Evolutionary conservation across 2,888 invertebrate genomes (phyloP).

Genomic region (Plagiodera versicolora): DNA sequence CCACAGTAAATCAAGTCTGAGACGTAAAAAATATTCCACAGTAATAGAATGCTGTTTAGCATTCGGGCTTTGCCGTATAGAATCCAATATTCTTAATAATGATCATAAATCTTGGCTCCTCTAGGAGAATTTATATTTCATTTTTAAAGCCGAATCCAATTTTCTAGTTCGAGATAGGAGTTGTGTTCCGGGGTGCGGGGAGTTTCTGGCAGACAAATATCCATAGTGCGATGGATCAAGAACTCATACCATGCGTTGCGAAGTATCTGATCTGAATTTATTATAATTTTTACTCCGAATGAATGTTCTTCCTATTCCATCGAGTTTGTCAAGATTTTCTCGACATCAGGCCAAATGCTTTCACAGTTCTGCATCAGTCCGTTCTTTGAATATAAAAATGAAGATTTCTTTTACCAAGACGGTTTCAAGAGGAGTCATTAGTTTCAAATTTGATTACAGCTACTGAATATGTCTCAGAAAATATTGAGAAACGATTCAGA

Average conservation of each 20-base stretch:
- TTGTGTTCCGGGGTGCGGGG: constrained; percentile 1
- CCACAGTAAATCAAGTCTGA: constrained; percentile 36
- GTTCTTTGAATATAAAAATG: too few relatives aligned
- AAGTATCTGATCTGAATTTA: too few relatives aligned
- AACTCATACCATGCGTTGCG: not conserved
- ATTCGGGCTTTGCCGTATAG: constrained; percentile 29
- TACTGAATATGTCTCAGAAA: too few relatives aligned
- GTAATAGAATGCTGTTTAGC: constrained; percentile 40
- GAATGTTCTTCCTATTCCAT: too few relatives aligned
- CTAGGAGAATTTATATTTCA: constrained; percentile 21
- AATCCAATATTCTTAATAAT: constrained; percentile 46
- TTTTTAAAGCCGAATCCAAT: constrained; percentile 26
- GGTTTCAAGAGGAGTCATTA: too few relatives aligned
- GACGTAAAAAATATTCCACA: constrained; percentile 32
- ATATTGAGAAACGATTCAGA: too few relatives aligned
- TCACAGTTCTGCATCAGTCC: too few relatives aligned
- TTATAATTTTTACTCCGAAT: too few relatives aligned
- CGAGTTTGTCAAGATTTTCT: too few relatives aligned
- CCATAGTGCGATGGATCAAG: constrained; percentile 3
- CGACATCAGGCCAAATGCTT: too few relatives aligned
- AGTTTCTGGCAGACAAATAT: constrained; percentile 7
- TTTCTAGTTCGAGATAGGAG: constrained; percentile 15
- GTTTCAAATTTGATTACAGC: too few relatives aligned
- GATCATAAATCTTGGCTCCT: constrained; percentile 40
- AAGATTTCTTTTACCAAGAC: too few relatives aligned